Conservation (phyloP, 2,888 invertebrate species). For the Pollenia angustigena region DNA sequence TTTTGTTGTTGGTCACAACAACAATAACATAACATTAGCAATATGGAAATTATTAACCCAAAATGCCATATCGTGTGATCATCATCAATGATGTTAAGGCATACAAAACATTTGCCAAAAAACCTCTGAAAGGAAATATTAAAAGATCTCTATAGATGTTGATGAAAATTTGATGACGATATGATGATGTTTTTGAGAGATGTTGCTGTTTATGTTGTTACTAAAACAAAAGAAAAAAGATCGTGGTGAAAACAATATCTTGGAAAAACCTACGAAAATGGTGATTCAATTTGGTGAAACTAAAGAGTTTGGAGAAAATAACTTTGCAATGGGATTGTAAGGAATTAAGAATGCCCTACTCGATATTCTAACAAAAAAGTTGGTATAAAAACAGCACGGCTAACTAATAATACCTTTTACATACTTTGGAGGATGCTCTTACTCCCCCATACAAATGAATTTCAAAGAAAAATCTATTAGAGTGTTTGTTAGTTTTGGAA, state of each 20-base stretch:
- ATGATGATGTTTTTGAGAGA: conserved; percentile 36
- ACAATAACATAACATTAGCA: conserved; percentile 74
- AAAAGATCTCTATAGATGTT: conserved; percentile 28
- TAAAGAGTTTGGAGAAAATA: conserved; percentile 5
- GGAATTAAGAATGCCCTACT: conserved; percentile 17
- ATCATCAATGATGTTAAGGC: conserved; percentile 75
- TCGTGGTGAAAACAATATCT: conserved; percentile 62
- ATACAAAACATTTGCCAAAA: conserved; percentile 23
- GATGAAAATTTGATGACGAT: conserved; percentile 57
- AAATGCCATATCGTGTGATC: conserved; percentile 81
- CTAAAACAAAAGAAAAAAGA: conserved; percentile 20
- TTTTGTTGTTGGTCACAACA: conserved; percentile 63
- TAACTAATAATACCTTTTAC: conserved; percentile 6
- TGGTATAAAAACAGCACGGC: not conserved
- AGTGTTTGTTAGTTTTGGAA: conserved; percentile 33
- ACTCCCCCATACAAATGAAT: conserved; percentile 62
- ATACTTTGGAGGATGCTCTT: not conserved
- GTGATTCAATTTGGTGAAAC: conserved; percentile 74
- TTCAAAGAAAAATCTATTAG: conserved; percentile 33
- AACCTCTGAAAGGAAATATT: not conserved
- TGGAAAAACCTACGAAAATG: conserved; percentile 43
- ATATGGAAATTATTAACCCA: conserved; percentile 82
- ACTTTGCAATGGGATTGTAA: conserved; percentile 79
- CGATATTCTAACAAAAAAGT: not conserved
- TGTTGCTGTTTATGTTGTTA: conserved; percentile 24